Evolutionary conservation across 2,113 vertebrate species (phyloP).

Genomic region (Embiotoca jacksoni): DNA sequence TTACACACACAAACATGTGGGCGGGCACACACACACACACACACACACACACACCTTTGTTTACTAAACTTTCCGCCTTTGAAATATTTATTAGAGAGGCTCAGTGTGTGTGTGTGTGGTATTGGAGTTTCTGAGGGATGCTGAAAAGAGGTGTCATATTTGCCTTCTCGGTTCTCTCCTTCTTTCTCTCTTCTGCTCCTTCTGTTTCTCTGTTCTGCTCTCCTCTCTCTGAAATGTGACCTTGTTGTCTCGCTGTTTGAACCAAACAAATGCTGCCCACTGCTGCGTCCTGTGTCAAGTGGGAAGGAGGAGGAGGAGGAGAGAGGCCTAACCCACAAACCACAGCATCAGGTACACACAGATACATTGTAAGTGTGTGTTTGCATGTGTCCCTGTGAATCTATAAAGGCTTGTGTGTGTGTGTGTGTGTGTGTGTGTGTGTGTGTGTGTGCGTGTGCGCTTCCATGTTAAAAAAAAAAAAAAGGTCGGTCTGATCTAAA

Average conservation of each 20-base stretch:
- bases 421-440: conserved; percentile 2
- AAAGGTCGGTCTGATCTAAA: conserved; percentile 11
- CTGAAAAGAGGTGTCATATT: conserved; percentile 70
- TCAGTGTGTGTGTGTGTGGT: conserved; percentile 39
- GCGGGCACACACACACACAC: conserved; percentile 51
- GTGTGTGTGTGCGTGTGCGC: background rate
- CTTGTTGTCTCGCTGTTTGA: conserved; percentile 30
- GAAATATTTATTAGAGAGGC: conserved; percentile 76
- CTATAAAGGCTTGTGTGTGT: background rate
- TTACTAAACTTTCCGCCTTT: conserved; percentile 75
- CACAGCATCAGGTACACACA: conserved; percentile 23
- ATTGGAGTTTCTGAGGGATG: conserved; percentile 67
- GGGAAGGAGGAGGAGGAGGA: too few relatives aligned
- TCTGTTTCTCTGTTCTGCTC: background rate
- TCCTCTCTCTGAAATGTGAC: conserved; percentile 52
- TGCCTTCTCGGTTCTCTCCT: conserved; percentile 29
- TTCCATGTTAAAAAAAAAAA: too few relatives aligned
- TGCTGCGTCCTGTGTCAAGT: conserved; percentile 28
- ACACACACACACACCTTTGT: conserved; percentile 65
- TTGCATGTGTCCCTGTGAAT: background rate
- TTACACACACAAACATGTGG: conserved; percentile 33
- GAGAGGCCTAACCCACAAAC: conserved; percentile 4
- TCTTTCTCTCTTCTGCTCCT: conserved; percentile 1
- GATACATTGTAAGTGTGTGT: background rate
- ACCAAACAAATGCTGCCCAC: conserved; percentile 59